Evolutionary conservation across 2,888 invertebrate species (phyloP).

Genomic region (Patella depressa): DNA sequence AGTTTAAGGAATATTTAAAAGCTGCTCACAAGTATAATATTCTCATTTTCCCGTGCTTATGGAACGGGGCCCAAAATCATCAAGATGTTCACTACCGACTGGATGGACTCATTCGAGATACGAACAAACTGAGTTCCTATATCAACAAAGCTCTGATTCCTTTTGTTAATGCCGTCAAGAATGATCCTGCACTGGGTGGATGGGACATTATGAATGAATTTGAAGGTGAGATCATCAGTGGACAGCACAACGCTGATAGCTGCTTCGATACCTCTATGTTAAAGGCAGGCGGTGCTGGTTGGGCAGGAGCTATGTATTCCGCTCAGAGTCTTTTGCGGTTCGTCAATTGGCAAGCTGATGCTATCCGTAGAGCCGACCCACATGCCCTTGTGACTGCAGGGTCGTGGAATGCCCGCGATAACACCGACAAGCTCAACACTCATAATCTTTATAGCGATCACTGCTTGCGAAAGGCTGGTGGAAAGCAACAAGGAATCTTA

Average conservation of each 20-base stretch:
- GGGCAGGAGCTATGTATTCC: conserved; percentile 44
- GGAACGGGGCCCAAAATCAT: conserved; percentile 41
- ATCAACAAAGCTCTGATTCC: conserved; percentile 47
- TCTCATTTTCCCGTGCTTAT: conserved; percentile 42
- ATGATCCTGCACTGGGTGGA: conserved; percentile 43
- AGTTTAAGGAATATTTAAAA: conserved; percentile 40
- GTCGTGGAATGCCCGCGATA: conserved; percentile 42
- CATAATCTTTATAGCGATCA: conserved; percentile 46
- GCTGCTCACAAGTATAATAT: conserved; percentile 41
- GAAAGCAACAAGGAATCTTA: conserved; percentile 40
- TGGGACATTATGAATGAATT: conserved; percentile 53
- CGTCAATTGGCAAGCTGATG: conserved; percentile 50
- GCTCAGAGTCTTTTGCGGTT: conserved; percentile 49
- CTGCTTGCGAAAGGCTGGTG: conserved; percentile 45
- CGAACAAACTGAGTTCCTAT: conserved; percentile 43
- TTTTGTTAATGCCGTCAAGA: conserved; percentile 41
- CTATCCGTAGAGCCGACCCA: conserved; percentile 42
- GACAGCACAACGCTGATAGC: conserved; percentile 29
- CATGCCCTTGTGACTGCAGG: conserved; percentile 44
- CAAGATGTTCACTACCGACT: conserved; percentile 22
- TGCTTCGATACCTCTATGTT: conserved; percentile 44
- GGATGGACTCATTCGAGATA: conserved; percentile 41
- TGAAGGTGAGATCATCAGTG: conserved; percentile 41
- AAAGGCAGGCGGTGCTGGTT: conserved; percentile 40
- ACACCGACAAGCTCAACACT: conserved; percentile 39